Evolutionary conservation across 2,888 invertebrate genomes (phyloP).

Genomic region (Eilema depressum): DNA sequence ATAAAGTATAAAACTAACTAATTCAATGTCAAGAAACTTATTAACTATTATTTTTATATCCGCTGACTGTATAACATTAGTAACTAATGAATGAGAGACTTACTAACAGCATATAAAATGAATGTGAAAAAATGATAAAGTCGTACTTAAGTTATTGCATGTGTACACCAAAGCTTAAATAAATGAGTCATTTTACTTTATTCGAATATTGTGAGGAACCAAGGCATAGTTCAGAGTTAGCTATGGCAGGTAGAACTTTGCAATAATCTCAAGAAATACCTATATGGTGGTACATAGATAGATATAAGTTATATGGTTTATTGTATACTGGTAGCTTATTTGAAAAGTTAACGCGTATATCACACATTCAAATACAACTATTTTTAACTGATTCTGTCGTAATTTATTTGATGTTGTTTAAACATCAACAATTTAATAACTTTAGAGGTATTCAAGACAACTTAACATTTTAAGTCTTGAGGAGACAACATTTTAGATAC

Average conservation of each 20-base stretch:
- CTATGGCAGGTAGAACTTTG: not conserved
- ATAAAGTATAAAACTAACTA: not conserved
- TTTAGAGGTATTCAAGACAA: not conserved
- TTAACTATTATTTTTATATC: not conserved
- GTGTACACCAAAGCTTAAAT: too few relatives aligned
- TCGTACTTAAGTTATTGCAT: too few relatives aligned
- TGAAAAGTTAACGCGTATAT: not conserved
- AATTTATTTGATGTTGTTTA: not conserved
- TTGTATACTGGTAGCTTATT: too few relatives aligned
- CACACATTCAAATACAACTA: too few relatives aligned
- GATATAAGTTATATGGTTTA: too few relatives aligned
- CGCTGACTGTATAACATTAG: not conserved
- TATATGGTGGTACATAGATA: too few relatives aligned
- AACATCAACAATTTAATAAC: not conserved
- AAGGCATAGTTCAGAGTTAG: too few relatives aligned
- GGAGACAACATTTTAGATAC: not conserved
- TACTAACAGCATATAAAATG: not conserved
- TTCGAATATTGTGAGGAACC: too few relatives aligned
- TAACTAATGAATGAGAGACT: not conserved
- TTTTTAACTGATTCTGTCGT: too few relatives aligned
- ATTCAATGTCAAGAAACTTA: conserved; percentile 1
- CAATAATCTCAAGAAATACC: not conserved
- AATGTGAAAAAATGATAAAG: not conserved
- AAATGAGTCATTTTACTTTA: too few relatives aligned
- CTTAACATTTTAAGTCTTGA: not conserved